Evolutionary conservation across 2,797 vertebrate species (phyloP).

Genomic region (Capromys pilorides): DNA sequence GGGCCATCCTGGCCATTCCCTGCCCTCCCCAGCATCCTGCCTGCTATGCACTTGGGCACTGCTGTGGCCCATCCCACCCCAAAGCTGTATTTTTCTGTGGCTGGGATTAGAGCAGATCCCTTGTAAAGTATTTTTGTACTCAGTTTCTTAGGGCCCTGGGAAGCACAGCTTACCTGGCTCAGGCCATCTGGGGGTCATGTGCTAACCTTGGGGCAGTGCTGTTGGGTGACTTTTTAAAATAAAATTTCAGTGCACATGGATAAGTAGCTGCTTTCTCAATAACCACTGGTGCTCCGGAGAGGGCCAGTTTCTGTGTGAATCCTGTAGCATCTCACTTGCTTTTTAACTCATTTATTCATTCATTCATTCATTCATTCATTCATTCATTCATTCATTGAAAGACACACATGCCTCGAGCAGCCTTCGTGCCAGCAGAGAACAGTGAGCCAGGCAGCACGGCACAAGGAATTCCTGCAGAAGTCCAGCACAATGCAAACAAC

Average conservation of each 20-base stretch:
- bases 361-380: not conserved
- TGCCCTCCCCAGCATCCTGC: conserved; percentile 82
- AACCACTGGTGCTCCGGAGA: not conserved
- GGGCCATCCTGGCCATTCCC: not conserved
- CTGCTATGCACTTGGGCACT: conserved; percentile 94
- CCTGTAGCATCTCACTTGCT: not conserved
- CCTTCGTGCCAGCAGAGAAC: not conserved
- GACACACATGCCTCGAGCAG: not conserved
- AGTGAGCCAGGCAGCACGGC: not conserved
- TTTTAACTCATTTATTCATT: not conserved
- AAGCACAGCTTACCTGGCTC: conserved; percentile 88
- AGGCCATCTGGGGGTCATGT: conserved; percentile 87
- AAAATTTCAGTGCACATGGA: conserved; percentile 84
- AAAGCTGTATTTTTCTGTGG: conserved; percentile 95
- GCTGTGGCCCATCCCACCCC: conserved; percentile 84
- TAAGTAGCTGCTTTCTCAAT: not conserved
- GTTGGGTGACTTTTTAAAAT: conserved; percentile 87
- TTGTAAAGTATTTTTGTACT: conserved; percentile 97
- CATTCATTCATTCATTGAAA: not conserved
- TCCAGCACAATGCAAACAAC: not conserved
- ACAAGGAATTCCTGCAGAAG: not conserved
- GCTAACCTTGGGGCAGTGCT: conserved; percentile 84
- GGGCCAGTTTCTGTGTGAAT: not conserved
- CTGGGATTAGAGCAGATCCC: conserved; percentile 94
- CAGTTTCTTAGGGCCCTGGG: conserved; percentile 91